phyloP scores from a whole-genome alignment of 2,797 vertebrate genomes.

The Pangasius sanitwongsei region DNA sequence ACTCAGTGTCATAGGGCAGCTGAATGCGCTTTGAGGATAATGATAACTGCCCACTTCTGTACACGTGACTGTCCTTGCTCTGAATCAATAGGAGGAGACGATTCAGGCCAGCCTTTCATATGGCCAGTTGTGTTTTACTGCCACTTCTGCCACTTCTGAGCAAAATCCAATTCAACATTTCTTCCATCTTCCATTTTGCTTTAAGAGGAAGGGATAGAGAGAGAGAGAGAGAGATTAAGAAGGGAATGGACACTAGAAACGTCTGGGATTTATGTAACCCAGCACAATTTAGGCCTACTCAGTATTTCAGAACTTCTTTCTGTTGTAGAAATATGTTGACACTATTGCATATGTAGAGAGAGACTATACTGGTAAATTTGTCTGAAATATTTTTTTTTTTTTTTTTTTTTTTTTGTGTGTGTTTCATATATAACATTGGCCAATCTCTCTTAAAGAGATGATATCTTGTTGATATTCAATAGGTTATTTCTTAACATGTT shows the following conservation, averaged over 20 bases:
- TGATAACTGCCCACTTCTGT: neutral
- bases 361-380: conserved; percentile 57
- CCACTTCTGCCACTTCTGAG: neutral
- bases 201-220: conserved; percentile 17
- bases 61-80: neutral
- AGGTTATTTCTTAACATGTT: conserved; percentile 72
- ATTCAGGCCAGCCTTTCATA: neutral
- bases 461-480: conserved; percentile 81
- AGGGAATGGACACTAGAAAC: conserved; percentile 52
- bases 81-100: neutral
- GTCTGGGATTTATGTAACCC: conserved; percentile 35
- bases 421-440: conserved; percentile 67
- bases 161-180: conserved; percentile 26
- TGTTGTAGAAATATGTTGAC: conserved; percentile 55
- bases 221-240: neutral
- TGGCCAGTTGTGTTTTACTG: neutral
- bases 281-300: conserved; percentile 49
- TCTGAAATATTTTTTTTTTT: conserved; percentile 54
- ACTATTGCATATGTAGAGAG: conserved; percentile 54
- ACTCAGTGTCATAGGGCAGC: neutral
- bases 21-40: neutral
- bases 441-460: conserved; percentile 72
- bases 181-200: conserved; percentile 13
- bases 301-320: conserved; percentile 64
- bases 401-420: neutral